Evolutionary conservation across 2,888 invertebrate genomes (phyloP), one percentile per base, ranked within the genome.

Genomic region (Ephialtes manifestator): DNA sequence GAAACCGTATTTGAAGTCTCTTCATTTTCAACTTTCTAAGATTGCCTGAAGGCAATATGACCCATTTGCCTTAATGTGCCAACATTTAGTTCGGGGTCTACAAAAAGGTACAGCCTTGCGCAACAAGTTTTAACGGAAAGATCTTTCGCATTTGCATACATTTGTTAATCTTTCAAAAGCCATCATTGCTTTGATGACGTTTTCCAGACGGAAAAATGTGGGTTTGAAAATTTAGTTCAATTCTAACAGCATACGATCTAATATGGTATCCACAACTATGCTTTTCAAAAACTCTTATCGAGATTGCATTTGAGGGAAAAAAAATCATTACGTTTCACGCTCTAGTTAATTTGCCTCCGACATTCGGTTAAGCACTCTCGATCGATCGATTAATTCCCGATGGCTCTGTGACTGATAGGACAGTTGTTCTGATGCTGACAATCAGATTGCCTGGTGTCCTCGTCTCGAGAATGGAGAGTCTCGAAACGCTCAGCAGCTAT

Each of bases 331-430:
- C 10, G 13, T 31, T 72, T 20, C 7, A 65, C 31, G 8, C 51
- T 18, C 11, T 10, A 53, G n/a, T 65, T 48, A 53, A 31, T 77
- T 46, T 63, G 68, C 48, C 51, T 53, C 53, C 46, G 46, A 76
- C 65, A 76, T 46, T 28, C 71, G 81, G 74, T 67, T 71, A 51
- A 76, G 51, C 63, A 20, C 72, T 68, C 67, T 78, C 71, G 71
- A 76, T 68, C 81, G 75, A 85, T 81, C 78, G 51, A 74, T 78
- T 70, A 48, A 72, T 78, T 76, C 53, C 55, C 75, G 70, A 85
- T 78, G 58, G 53, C 55, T 71, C 48, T 24, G 55, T 71, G 78
- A 81, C 53, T 72, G 84, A 78, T 81, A 55, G 78, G 72, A 71
- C 70, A 75, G 63, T 48, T 43, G 70, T 60, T 71, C 84, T 80